Base-by-base conservation (phyloP, 92 coral and sea anemone genomes). In the Epizoanthus fatuus region DNA sequence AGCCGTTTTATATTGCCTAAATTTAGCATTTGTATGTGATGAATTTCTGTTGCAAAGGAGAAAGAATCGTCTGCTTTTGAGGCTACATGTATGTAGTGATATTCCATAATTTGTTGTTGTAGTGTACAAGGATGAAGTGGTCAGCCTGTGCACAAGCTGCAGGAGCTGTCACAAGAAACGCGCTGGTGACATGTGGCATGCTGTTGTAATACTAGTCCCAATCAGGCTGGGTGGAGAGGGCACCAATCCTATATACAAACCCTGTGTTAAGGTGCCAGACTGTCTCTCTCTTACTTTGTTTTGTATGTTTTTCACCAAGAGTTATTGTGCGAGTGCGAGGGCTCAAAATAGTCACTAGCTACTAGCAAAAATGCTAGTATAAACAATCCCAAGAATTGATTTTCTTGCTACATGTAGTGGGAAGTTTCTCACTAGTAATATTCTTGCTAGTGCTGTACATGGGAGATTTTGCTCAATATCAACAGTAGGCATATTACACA, bases 61-160 rank as follows among this genome's bases (percentile, higher is more conserved):
- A 11, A 79, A 58, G 5, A 57, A 1, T 6, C 39, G 0, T 68
- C 25, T 10, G 7, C 5, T 51, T 70, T 51, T 15, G 47, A 14
- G 15, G 7, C 19, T 55, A n/a, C n/a, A n/a, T n/a, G n/a, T n/a
- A 20, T 64, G 3, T 40, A 12, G 13, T 16, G 0, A 45, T 25
- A 15, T 78, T 40, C 1, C 12, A 35, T 47, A 69, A n/a, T 66
- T 5, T 8, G 25, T 2, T 4, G 56, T 81, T 55, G 22, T 83
- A 96, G 99, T 96, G 68, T 97, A 97, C 75, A 93, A 69, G 89
- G 99, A 97, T 85, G 99, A 97, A 45, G 98, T 97, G 10, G 91
- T 90, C 74, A 75, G 72, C 38, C 87, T 95, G 16, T 95, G 99
- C 80, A 92, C 95, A 42, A 75, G 74, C 70, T 97, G 99, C 86